Evolutionary conservation across 2,113 vertebrate genomes (phyloP), one percentile per base, ranked within the genome.

Genomic region (Forbesichthys papilliferus): DNA sequence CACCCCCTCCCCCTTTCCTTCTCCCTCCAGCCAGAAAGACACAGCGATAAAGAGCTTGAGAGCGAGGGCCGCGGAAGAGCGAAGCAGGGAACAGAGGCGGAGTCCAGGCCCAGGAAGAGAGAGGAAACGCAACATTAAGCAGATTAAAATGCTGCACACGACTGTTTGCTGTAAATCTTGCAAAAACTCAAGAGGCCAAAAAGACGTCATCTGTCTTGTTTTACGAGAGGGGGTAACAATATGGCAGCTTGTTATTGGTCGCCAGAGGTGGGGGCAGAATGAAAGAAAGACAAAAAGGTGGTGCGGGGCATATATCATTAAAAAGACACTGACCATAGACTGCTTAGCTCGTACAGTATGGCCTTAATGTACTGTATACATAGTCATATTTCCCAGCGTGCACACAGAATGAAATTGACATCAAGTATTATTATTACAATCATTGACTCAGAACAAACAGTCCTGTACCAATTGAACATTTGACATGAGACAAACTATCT

Each of bases 91-190:
- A 3, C 3, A 52, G 49, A 14, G 13, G 11, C 10, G 2, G 13
- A 0, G 13, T 52, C 3, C 8, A 52, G 49, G 49, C 11, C 11
- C 36, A 6, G 4, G 51, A 52, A 47, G 5, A 16, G 75, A 76
- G 74, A 4, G 65, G 85, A 78, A 86, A 42, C 78, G 83, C 84
- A 90, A 91, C 88, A 91, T 91, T 89, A 91, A 89, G 74, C 86
- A 86, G 86, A 91, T 86, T 89, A 81, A 86, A 87, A 90, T 88
- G 90, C 87, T 57, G 62, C 77, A 75, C 78, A 86, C 74, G 68
- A 74, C 69, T 68, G 72, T 46, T 56, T 0, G 63, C 73, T 14
- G 64, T 91, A 89, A 80, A 92, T 92, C 88, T 89, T 5, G 55
- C 57, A 65, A 73, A 83, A 84, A 80, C 68, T 72, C 73, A 67